Base-by-base conservation (phyloP, 2,113 vertebrate species). In the Thamnaconus septentrionalis region DNA sequence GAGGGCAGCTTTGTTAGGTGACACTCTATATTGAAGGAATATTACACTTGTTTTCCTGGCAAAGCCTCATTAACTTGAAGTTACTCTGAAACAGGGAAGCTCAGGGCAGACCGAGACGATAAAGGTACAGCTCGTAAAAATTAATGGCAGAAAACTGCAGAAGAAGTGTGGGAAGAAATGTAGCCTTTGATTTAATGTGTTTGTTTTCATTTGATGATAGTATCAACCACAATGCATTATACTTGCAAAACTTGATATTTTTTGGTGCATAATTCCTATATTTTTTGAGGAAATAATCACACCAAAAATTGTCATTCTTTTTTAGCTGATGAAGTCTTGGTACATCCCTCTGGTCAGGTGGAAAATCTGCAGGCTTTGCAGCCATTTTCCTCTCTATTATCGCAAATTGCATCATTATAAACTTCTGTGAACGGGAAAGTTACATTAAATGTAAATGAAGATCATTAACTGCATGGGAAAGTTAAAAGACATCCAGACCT, bases 381-480 rank as follows among this genome's bases (percentile, higher is more conserved):
- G n/a, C 67, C 4, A 53, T 69, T 72, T 60, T 53, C 44, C 46
- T 60, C 51, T 60, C 64, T 31, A 73, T 61, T 74, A 68, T 47
- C 53, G 53, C 64, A 66, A 70, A 82, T 69, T 68, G 61, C 64
- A 66, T 67, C 60, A 61, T 59, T 71, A 69, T 9, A 59, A 73
- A 64, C 44, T 48, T 64, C 5, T 56, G 40, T 31, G 18, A 31
- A 31, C 58, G 53, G 39, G 48, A 51, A 46, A 47, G 50, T 64
- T 49, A 48, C n/a, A 57, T 42, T 43, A 41, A 18, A 49, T 59
- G 51, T 50, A 42, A 56, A 56, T 45, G 56, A 39, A 8, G 7
- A 51, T 59, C 59, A 76, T 84, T 83, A 73, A 81, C 56, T 72
- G 57, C 59, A 70, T 52, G 44, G 42, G 61, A 53, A 60, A 54